These are phyloP conservation scores for Lampris incognitus DNA, from an alignment of 2,113 vertebrate species.

Conservation along the genomic window DNA sequence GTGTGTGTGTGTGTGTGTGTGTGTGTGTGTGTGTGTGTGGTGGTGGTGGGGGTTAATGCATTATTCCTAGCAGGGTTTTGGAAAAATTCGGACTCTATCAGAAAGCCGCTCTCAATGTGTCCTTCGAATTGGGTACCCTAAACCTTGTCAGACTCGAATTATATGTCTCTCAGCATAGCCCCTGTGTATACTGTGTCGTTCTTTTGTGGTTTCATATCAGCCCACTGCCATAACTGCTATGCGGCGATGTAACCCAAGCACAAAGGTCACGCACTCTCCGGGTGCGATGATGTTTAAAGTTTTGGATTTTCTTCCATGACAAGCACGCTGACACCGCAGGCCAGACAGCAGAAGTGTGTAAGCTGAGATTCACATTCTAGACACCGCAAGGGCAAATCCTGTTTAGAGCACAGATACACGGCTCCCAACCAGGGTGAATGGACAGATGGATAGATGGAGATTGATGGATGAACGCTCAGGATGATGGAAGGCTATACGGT, in stretches of 20 bases:
- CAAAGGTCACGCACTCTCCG: slow-evolving; percentile 60
- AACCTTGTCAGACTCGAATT: neutral
- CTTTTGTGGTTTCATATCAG: slow-evolving; percentile 57
- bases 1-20: no score
- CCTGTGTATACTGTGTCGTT: slow-evolving; percentile 17
- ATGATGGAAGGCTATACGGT: slow-evolving; percentile 13
- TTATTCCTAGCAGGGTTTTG: no score
- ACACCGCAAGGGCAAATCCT: slow-evolving; percentile 69
- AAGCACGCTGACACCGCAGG: slow-evolving; percentile 72
- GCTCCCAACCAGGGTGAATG: neutral
- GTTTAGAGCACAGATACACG: slow-evolving; percentile 39
- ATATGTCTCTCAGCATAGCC: slow-evolving; percentile 33
- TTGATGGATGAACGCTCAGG: slow-evolving; percentile 2
- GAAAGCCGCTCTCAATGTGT: slow-evolving; percentile 28
- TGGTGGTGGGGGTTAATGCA: no score
- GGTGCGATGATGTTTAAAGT: slow-evolving; percentile 59
- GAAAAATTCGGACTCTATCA: neutral
- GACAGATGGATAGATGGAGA: slow-evolving; percentile 5
- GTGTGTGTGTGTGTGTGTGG: no score
- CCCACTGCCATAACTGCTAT: slow-evolving; percentile 15
- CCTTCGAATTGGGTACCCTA: neutral
- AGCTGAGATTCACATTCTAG: slow-evolving; percentile 70
- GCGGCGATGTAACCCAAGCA: slow-evolving; percentile 66
- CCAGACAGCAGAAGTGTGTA: slow-evolving; percentile 58
- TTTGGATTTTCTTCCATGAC: slow-evolving; percentile 68